Evolutionary conservation across 2,797 vertebrate species (phyloP).

Genomic region (Potorous gilbertii): DNA sequence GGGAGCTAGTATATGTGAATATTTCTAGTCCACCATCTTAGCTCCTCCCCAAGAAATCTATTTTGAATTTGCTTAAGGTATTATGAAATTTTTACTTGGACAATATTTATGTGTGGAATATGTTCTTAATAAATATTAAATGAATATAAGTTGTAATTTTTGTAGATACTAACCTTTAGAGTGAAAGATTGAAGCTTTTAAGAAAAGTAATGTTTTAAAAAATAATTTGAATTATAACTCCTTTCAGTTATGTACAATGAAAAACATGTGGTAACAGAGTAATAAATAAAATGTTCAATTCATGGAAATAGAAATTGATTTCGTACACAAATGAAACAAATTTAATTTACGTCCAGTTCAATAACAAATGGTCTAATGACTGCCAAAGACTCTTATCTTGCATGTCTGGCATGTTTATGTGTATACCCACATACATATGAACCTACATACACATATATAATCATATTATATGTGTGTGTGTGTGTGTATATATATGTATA

Average conservation of each 20-base stretch:
- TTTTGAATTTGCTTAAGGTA: background rate
- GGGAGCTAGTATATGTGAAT: too few species aligned
- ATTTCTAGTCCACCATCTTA: too few species aligned
- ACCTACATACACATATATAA: too few species aligned
- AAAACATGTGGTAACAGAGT: background rate
- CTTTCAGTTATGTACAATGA: slow-evolving; percentile 1
- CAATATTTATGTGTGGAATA: background rate
- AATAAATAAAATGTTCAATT: background rate
- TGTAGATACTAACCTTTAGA: background rate
- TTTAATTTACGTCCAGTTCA: background rate
- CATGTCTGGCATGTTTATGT: too few species aligned
- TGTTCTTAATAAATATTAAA: slow-evolving; percentile 1
- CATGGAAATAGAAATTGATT: background rate
- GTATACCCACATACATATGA: too few species aligned
- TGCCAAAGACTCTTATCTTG: background rate
- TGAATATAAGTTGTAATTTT: background rate
- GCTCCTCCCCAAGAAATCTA: background rate
- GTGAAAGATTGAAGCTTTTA: background rate
- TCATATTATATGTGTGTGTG: too few species aligned
- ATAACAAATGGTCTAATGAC: background rate
- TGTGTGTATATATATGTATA: too few species aligned
- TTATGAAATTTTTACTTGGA: background rate
- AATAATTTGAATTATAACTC: background rate
- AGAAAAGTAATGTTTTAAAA: background rate
- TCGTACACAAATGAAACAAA: background rate